Percentiles rank a stretch among this genome's conserved stretches.
Conservation (phyloP, 2,797 vertebrate genomes). For the Falco biarmicus region DNA sequence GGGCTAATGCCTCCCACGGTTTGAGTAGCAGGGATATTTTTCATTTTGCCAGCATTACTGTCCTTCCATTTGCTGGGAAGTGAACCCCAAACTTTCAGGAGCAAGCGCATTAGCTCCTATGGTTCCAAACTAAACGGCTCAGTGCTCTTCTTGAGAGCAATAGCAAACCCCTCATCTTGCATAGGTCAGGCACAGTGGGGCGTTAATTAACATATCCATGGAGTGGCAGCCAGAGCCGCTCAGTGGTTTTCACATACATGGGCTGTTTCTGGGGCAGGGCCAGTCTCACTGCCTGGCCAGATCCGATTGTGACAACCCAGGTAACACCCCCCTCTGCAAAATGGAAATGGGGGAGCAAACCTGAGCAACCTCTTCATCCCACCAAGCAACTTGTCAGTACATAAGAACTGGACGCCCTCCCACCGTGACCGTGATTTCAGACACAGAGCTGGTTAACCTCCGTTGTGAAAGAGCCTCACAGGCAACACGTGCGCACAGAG, state of each 20-base stretch:
- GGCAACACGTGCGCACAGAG: neutral
- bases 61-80: neutral
- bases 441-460: neutral
- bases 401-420: neutral
- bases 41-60: neutral
- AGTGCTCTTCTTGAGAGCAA: neutral
- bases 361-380: neutral
- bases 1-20: neutral
- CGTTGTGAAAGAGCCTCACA: neutral
- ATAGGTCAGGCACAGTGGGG: neutral
- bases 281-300: neutral
- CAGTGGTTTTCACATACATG: accelerated
- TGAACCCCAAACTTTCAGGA: neutral
- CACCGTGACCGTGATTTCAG: accelerated
- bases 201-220: neutral
- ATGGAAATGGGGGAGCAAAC: neutral
- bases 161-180: neutral
- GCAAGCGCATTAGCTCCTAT: neutral
- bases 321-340: neutral
- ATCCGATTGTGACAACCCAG: neutral
- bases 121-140: accelerated
- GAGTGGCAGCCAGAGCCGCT: neutral
- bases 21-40: neutral
- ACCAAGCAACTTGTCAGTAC: neutral
- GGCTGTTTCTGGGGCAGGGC: neutral